Evolutionary conservation across 2,888 invertebrate species (phyloP), one percentile per base, ranked within the genome.

Genomic region (Alentia gelatinosa): DNA sequence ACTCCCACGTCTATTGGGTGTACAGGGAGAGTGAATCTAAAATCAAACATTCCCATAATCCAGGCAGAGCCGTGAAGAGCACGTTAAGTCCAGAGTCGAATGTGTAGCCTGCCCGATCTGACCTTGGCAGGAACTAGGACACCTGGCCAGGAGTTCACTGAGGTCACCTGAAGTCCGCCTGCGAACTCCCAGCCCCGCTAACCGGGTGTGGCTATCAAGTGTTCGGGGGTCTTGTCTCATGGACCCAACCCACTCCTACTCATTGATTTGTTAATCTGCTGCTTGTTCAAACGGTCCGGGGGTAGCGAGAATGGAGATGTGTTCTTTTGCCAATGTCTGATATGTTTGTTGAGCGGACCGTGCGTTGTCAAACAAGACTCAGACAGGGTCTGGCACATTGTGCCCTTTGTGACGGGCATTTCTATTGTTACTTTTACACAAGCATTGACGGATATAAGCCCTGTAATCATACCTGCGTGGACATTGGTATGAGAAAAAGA

Each of bases 131-230:
- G 83, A 83, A 83, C 37, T 83, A 39, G 39, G 26, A 83, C 83
- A 83, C 83, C 83, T 83, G 83, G 83, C 37, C 23, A 30, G n/a
- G 39, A 3, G 83, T 83, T 83, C 23, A 23, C n/a, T 1, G 39
- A 83, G 83, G 83, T 83, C 83, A 83, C 23, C 39, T n/a, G n/a
- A n/a, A 23, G 83, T 19, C 35, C 39, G 39, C 37, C 39, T 7
- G 39, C 26, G 12, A 83, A 23, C 19, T 35, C n/a, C 19, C 26
- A 30, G 75, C 75, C 3, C 5, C 39, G 26, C 83, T 26, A 30
- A 19, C 9, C 35, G 83, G 83, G 83, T 40, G 40, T 83, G 83
- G 83, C 83, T 83, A 83, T 83, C 83, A 40, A 83, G 83, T 83
- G 83, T 30, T 37, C 23, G 35, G 7, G 75, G 15, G 15, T 12